Percentiles rank a stretch among this genome's conserved stretches.
Conservation (phyloP, 2,797 vertebrate species). For the Acipenser oxyrinchus region DNA sequence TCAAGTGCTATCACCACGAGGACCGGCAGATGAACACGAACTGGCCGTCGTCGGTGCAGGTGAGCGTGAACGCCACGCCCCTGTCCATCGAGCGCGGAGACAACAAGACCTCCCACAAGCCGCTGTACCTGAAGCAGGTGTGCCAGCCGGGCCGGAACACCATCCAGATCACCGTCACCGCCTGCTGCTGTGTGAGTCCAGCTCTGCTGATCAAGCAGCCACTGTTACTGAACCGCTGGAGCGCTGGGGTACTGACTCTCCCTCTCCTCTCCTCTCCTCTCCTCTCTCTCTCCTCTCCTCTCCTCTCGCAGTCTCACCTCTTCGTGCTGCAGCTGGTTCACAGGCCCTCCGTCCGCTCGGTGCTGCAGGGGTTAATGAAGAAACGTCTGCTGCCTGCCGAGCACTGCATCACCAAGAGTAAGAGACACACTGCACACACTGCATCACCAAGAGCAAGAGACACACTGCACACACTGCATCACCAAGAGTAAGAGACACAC, state of each 20-base stretch:
- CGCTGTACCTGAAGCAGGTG: conserved; percentile 87
- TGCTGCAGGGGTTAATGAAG: conserved; percentile 88
- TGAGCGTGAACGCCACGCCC: conserved; percentile 78
- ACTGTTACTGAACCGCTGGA: background rate
- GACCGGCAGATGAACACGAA: conserved; percentile 96
- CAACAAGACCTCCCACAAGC: conserved; percentile 96
- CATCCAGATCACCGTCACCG: conserved; percentile 92
- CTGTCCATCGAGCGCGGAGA: conserved; percentile 86
- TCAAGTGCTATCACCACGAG: conserved; percentile 95
- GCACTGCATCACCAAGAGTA: conserved; percentile 89
- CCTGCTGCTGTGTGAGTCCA: conserved; percentile 87
- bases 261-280: background rate
- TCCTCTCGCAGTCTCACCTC: conserved; percentile 72
- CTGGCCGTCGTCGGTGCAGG: conserved; percentile 92
- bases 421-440: conserved; percentile 26
- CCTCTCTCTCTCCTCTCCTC: background rate
- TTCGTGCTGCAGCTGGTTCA: conserved; percentile 89
- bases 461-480: too few species aligned
- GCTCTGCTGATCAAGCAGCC: too few species aligned
- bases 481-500: too few species aligned
- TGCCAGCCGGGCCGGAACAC: conserved; percentile 94
- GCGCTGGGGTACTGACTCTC: background rate
- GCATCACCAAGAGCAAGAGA: too few species aligned
- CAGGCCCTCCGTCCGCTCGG: conserved; percentile 79
- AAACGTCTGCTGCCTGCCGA: conserved; percentile 86